Percentiles rank a stretch among this genome's conserved stretches.
phyloP scores from a whole-genome alignment of 2,797 vertebrate species.

The Argyrosomus regius region DNA sequence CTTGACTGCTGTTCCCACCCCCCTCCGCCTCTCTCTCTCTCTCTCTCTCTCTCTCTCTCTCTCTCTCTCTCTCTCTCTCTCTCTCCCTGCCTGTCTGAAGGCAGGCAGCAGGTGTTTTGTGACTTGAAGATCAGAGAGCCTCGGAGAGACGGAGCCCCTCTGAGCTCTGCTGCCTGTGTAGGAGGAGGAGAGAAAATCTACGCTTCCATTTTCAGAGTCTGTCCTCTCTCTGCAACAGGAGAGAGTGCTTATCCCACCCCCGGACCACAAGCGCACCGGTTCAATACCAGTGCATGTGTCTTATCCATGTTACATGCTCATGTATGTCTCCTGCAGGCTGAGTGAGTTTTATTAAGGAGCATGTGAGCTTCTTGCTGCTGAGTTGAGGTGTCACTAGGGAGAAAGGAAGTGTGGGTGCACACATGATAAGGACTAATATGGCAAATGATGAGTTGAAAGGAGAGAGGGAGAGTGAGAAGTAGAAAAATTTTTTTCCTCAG shows the following conservation, averaged over 20 bases:
- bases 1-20: constrained; percentile 51
- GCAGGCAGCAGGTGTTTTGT: constrained; percentile 78
- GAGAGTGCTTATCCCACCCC: constrained; percentile 60
- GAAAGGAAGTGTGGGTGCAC: constrained; percentile 39
- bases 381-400: constrained; percentile 38
- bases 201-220: constrained; percentile 73
- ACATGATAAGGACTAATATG: constrained; percentile 44
- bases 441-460: constrained; percentile 25
- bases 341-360: constrained; percentile 29
- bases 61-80: constrained; percentile 28
- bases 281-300: constrained; percentile 32
- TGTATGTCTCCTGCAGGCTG: constrained; percentile 28
- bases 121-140: constrained; percentile 76
- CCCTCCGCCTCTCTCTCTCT: neutral
- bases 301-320: constrained; percentile 28
- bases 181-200: constrained; percentile 73
- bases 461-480: neutral
- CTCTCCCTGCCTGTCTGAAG: constrained; percentile 55
- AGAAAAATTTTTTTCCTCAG: constrained; percentile 14
- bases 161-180: constrained; percentile 73
- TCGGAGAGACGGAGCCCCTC: constrained; percentile 68
- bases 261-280: constrained; percentile 43
- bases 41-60: constrained; percentile 38
- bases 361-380: constrained; percentile 36
- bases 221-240: constrained; percentile 53